A percentile compares a stretch with the other conserved stretches of the same genome.
These are phyloP conservation scores for Thomomys bottae DNA, from an alignment of 2,113 vertebrate species.

Conservation along the genomic window DNA sequence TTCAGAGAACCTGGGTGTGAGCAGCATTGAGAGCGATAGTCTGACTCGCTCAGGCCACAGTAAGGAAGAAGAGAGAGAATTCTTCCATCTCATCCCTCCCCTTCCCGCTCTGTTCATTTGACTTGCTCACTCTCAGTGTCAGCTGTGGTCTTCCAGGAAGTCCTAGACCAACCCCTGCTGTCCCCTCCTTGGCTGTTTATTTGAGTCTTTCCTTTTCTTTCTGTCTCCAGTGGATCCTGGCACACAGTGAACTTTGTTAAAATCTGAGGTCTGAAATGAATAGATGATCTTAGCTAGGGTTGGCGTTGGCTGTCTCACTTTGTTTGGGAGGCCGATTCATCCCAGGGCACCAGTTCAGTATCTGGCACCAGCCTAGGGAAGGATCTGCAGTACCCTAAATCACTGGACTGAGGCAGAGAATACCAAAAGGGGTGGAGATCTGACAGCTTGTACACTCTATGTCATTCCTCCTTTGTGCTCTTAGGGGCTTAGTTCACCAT, in stretches of 20 bases:
- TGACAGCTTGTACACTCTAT: too few relatives aligned
- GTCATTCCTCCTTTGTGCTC: background rate
- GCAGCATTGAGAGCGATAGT: too few relatives aligned
- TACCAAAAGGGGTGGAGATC: background rate
- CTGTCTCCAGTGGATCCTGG: background rate
- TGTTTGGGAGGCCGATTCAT: background rate
- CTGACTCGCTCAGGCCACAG: rapidly evolving
- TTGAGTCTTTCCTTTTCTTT: background rate
- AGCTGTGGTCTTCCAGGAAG: background rate
- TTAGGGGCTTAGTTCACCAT: background rate
- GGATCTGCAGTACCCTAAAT: background rate
- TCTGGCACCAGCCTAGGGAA: background rate
- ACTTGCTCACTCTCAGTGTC: background rate
- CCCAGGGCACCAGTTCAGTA: background rate
- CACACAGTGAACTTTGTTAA: background rate
- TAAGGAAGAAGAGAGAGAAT: rapidly evolving
- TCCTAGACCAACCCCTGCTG: background rate
- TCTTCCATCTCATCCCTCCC: background rate
- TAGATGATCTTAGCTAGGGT: background rate
- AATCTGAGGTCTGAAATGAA: background rate
- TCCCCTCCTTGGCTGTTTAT: background rate
- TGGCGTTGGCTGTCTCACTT: background rate
- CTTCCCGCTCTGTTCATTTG: too few relatives aligned
- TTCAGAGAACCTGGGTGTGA: background rate
- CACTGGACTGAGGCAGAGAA: background rate